These are phyloP conservation scores for Dipodomys merriami DNA, from an alignment of 2,113 vertebrate species.

Conservation along the genomic window DNA sequence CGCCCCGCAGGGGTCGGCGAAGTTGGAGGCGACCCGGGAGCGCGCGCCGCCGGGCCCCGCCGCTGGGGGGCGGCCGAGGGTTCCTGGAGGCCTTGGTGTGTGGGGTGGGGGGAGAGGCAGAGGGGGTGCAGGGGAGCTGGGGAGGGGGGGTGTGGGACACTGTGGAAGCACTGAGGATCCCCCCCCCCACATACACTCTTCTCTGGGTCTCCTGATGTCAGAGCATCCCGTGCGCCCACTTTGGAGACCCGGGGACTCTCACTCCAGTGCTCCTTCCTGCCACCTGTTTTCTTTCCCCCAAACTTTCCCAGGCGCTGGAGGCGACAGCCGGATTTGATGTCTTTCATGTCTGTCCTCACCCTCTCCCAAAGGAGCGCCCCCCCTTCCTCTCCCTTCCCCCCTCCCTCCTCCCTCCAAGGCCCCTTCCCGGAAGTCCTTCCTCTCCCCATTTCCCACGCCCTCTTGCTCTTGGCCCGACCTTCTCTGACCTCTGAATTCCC, in stretches of 20 bases:
- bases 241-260: not conserved
- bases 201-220: rapidly evolving
- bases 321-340: not conserved
- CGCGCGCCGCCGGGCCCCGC: not conserved
- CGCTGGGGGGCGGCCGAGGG: conserved; percentile 62
- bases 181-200: not conserved
- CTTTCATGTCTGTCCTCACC: not conserved
- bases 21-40: conserved; percentile 47
- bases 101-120: not conserved
- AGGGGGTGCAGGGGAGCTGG: too few relatives aligned
- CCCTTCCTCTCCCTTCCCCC: not conserved
- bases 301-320: conserved; percentile 59
- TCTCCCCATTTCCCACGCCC: not conserved
- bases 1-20: not conserved
- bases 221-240: not conserved
- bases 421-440: too few relatives aligned
- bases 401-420: not conserved
- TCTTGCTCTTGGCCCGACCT: too few relatives aligned
- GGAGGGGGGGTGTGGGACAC: not conserved
- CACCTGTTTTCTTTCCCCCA: conserved; percentile 67
- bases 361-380: not conserved
- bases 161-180: not conserved
- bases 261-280: not conserved
- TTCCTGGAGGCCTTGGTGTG: not conserved
- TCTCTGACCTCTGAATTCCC: conserved; percentile 62